Percentiles rank a stretch among this genome's conserved stretches.
These are phyloP conservation scores for Columba guinea DNA, from an alignment of 2,797 vertebrate genomes.

Conservation along the genomic window DNA sequence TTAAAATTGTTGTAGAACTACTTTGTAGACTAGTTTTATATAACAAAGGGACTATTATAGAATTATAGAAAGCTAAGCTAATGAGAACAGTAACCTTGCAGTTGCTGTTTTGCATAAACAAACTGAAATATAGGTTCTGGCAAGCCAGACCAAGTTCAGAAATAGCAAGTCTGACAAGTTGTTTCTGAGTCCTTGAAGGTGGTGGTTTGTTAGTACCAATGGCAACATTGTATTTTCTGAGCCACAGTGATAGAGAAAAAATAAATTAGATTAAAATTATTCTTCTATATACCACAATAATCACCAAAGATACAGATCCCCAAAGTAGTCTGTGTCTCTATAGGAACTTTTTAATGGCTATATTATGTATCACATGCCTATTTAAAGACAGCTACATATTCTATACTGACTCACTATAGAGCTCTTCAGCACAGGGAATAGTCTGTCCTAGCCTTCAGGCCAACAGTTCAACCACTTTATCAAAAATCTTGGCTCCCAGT, in stretches of 20 bases:
- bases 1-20: background rate
- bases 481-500: background rate
- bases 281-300: background rate
- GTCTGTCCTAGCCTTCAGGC: background rate
- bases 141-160: background rate
- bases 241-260: background rate
- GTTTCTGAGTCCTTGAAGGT: background rate
- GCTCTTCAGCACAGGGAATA: background rate
- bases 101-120: background rate
- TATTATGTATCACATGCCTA: background rate
- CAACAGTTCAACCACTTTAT: background rate
- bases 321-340: background rate
- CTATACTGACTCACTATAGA: background rate
- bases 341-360: too few species aligned
- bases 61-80: background rate
- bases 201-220: background rate
- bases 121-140: background rate
- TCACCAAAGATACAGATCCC: background rate
- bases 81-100: background rate
- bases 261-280: background rate
- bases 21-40: background rate
- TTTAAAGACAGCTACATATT: background rate
- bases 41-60: background rate
- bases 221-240: background rate
- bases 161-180: background rate